Base-by-base conservation (phyloP, 2,888 invertebrate genomes). In the Clepsis dumicolana region DNA sequence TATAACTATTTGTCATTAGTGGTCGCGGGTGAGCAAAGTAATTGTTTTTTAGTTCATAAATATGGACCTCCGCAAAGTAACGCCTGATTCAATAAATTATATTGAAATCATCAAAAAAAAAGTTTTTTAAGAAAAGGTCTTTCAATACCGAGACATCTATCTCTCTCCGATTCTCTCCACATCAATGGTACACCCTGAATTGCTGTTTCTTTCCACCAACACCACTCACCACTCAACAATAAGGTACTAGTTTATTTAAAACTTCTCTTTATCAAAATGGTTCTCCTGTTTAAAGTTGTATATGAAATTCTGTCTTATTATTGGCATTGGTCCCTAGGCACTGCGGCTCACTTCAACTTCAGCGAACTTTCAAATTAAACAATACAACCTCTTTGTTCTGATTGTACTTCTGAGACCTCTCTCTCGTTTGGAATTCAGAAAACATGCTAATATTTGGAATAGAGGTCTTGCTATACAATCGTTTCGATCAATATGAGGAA, bases 271-370 rank as follows among this genome's bases (percentile, higher is more conserved):
- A 1, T 16, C 7, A 18, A 18, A 35, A 32, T 56, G 35, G 14
- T 35, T 56, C 21, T 25, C 16, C 16, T 25, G 10, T 16, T 16
- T 16, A 59, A 41, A 41, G 12, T 41, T n/a, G 41, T 59, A 24
- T 56, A 56, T 59, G 41, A 59, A 41, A 25, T 59, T 59, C 59
- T 12, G 57, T 38, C 59, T 59, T 59, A 41, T 59, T 59, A 41
- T 59, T 59, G 59, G 41, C 24, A 41, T 59, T 25, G 41, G 59
- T 59, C 59, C 59, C 59, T 25, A 4, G 41, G n/a, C 14, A 8
- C 25, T 4, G 35, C 54, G 59, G 59, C 21, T 59, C 59, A 21
- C 14, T 59, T 59, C 41, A 59, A 59, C 59, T 59, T 27, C 8
- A 21, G 41, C 24, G 25, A 59, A 59, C 59, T 59, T 38, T 38